Percentiles rank a stretch among this genome's conserved stretches.
These are phyloP conservation scores for Argyresthia goedartella DNA, from an alignment of 2,888 invertebrate genomes.

Conservation along the genomic window DNA sequence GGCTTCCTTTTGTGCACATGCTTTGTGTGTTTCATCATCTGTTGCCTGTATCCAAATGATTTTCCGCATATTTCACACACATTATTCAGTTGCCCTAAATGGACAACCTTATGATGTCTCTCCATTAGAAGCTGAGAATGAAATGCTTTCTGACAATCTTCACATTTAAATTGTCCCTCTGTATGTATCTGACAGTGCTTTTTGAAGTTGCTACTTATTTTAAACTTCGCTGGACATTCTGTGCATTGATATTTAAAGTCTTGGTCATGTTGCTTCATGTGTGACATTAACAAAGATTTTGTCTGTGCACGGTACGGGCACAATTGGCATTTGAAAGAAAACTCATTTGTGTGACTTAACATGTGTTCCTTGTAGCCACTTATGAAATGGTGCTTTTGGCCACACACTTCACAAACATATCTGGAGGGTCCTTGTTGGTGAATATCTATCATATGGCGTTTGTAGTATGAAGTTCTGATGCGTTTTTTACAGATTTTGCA, in stretches of 20 bases:
- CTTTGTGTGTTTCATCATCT: slow-evolving; percentile 44
- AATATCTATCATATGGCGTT: too few relatives aligned
- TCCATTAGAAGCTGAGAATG: slow-evolving; percentile 31
- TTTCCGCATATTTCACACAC: slow-evolving; percentile 42
- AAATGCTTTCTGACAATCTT: slow-evolving; percentile 35
- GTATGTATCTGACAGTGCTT: slow-evolving; percentile 39
- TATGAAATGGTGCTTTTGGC: slow-evolving; percentile 35
- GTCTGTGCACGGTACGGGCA: slow-evolving; percentile 38
- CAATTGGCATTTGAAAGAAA: slow-evolving; percentile 36
- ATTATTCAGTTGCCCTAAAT: slow-evolving; percentile 42
- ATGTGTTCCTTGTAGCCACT: slow-evolving; percentile 41
- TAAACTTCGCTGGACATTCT: slow-evolving; percentile 38
- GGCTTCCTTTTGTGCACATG: slow-evolving; percentile 41
- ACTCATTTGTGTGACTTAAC: slow-evolving; percentile 33
- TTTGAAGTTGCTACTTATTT: slow-evolving; percentile 43
- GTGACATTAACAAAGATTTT: slow-evolving; percentile 32
- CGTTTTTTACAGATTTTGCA: too few relatives aligned
- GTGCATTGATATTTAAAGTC: slow-evolving; percentile 43
- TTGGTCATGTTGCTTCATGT: slow-evolving; percentile 37
- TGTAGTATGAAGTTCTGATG: too few relatives aligned
- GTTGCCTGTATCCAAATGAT: slow-evolving; percentile 44
- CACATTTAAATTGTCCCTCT: slow-evolving; percentile 34
- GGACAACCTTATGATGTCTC: slow-evolving; percentile 38
- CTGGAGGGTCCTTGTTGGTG: slow-evolving; percentile 17
- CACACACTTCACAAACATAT: slow-evolving; percentile 43